Percentiles rank a stretch among this genome's conserved stretches.
These are phyloP conservation scores for Calameuta pallipes DNA, from an alignment of 2,888 invertebrate species.

Conservation along the genomic window DNA sequence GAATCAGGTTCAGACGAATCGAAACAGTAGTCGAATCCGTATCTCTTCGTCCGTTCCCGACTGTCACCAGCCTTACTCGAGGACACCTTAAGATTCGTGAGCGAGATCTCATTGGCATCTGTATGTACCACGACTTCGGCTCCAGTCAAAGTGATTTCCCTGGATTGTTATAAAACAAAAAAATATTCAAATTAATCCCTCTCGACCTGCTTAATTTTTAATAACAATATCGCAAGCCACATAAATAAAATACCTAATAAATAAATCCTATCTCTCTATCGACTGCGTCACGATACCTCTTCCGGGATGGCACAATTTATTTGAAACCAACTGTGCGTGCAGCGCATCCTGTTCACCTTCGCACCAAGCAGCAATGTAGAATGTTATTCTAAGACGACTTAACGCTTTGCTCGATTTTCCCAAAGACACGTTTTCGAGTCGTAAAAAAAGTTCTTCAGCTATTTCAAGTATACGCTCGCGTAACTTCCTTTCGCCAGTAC, in stretches of 20 bases:
- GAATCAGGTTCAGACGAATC: slow-evolving; percentile 69
- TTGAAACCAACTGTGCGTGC: slow-evolving; percentile 6
- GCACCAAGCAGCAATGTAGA: slow-evolving; percentile 6
- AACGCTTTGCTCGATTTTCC: slow-evolving; percentile 26
- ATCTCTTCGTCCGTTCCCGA: slow-evolving; percentile 72
- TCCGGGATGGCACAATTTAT: neutral
- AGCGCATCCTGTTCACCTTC: slow-evolving; percentile 22
- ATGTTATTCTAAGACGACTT: slow-evolving; percentile 7
- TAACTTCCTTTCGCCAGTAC: slow-evolving; percentile 10
- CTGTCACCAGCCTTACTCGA: slow-evolving; percentile 77
- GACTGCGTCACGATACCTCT: neutral
- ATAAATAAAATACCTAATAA: neutral
- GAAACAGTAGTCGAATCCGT: slow-evolving; percentile 76
- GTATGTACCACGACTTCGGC: slow-evolving; percentile 51
- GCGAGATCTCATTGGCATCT: slow-evolving; percentile 42
- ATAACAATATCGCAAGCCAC: neutral
- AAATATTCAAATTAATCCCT: neutral
- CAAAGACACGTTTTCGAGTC: neutral
- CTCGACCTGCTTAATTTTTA: neutral
- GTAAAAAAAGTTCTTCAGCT: neutral
- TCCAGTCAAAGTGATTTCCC: slow-evolving; percentile 50
- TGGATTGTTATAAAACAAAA: slow-evolving; percentile 23
- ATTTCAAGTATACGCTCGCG: slow-evolving; percentile 11
- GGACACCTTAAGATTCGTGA: slow-evolving; percentile 69
- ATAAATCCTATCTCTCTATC: neutral